Base-by-base conservation (phyloP, 2,113 vertebrate genomes). In the Gymnogyps californianus region DNA sequence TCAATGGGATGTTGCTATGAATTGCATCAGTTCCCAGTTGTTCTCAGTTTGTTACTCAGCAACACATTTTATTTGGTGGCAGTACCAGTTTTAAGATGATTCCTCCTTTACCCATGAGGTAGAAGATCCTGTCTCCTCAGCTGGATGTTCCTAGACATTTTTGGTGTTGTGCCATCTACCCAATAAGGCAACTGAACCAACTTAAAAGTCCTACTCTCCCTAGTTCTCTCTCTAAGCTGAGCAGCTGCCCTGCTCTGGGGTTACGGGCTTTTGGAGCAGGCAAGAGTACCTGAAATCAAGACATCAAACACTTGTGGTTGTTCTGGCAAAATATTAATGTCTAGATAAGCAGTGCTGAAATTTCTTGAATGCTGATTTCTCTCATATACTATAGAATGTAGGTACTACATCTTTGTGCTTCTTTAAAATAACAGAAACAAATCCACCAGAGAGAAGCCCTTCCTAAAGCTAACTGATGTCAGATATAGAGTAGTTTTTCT, bases 201-300 rank as follows among this genome's bases (percentile, higher is more conserved):
- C 7, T 13, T 16, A 46, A 54, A 36, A 72, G 16, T 47, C 13
- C 6, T n/a, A 17, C 11, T 54, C 18, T 51, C 25, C 19, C 13
- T 58, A 9, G 4, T 52, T 24, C 6, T 51, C 8, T 29, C 21
- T 28, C 46, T 36, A 11, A 66, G 20, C 17, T 44, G 40, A 70
- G 34, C 22, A 36, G 44, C 11, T 42, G 9, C 36, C 31, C 5
- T 36, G 38, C 15, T 74, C 36, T 77, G 16, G 4, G 3, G 3
- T 77, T 44, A n/a, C 0, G 3, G 10, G 5, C 9, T 58, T 66
- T 42, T 1, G 3, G 7, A 62, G 40, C 26, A 42, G 16, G 17
- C 38, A 79, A 65, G 42, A 42, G 16, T 16, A 67, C 21, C 28
- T 26, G 46, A 57, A 83, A 82, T 22, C 16, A 58, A 42, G 32